These are phyloP conservation scores for Trichonephila clavipes DNA, from an alignment of 1,140 invertebrate species.

Conservation along the genomic window DNA sequence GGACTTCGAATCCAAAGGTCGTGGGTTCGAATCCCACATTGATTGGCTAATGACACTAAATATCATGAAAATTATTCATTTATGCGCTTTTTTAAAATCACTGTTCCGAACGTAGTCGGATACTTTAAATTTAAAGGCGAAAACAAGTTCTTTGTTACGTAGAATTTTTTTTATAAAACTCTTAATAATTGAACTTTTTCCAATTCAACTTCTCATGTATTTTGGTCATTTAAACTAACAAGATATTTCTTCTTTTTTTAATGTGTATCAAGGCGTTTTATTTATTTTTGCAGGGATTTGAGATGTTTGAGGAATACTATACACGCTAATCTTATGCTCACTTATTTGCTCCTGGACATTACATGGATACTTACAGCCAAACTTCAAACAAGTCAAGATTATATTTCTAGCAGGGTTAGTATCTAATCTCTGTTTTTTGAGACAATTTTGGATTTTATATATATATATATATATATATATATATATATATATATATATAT, in stretches of 20 bases:
- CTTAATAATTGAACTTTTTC: background rate
- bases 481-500: too few species aligned
- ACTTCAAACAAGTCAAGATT: constrained; percentile 86
- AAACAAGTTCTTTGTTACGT: too few species aligned
- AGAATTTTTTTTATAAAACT: too few species aligned
- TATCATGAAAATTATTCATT: too few species aligned
- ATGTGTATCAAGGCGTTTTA: background rate
- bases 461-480: too few species aligned
- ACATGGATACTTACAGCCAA: constrained; percentile 89
- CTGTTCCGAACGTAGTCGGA: too few species aligned
- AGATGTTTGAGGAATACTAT: constrained; percentile 94
- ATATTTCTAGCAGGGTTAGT: constrained; percentile 80
- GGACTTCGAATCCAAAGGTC: too few species aligned
- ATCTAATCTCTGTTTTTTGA: background rate
- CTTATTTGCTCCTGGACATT: constrained; percentile 89
- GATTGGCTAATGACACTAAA: too few species aligned
- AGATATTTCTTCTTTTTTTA: background rate
- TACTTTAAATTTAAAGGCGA: too few species aligned
- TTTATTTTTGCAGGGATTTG: constrained; percentile 87
- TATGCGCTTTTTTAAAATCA: too few species aligned
- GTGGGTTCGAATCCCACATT: too few species aligned
- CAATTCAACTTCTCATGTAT: background rate
- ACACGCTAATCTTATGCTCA: constrained; percentile 93
- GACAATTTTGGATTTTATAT: too few species aligned
- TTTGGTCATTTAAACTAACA: background rate